phyloP scores from a whole-genome alignment of 1,140 invertebrate species.

The Macrosteles quadrilineatus region DNA sequence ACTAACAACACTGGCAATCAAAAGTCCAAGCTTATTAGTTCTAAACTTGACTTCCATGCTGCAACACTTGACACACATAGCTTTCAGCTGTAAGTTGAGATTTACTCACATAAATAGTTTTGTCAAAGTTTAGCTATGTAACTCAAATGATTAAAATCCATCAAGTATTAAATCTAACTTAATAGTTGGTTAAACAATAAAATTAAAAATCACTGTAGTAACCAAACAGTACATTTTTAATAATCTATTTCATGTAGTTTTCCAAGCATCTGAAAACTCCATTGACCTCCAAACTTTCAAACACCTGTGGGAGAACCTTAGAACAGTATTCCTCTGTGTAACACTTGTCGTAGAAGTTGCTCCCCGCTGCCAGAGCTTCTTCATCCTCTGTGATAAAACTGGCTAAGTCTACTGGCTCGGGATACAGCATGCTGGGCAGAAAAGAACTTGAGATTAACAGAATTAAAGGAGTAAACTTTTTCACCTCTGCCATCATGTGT shows the following conservation, averaged over 20 bases:
- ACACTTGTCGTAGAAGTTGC: background rate
- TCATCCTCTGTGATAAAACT: background rate
- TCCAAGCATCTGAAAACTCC: background rate
- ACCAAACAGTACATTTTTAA: too few species aligned
- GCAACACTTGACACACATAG: too few species aligned
- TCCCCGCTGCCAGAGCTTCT: background rate
- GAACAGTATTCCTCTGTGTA: background rate
- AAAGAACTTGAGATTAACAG: background rate
- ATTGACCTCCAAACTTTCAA: background rate
- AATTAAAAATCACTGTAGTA: too few species aligned
- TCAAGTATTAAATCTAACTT: too few species aligned
- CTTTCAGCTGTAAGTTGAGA: too few species aligned
- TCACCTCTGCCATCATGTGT: background rate
- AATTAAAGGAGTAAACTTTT: background rate
- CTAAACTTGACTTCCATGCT: too few species aligned
- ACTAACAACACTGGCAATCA: too few species aligned
- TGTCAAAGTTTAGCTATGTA: too few species aligned
- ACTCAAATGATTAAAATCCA: too few species aligned
- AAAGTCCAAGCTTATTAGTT: too few species aligned
- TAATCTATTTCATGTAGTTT: background rate
- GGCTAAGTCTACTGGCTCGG: background rate
- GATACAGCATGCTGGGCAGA: background rate
- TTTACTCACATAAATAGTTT: too few species aligned
- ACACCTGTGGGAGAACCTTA: background rate
- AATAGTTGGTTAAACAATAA: too few species aligned